These are phyloP conservation scores for Epinotia bilunana DNA, from an alignment of 2,888 invertebrate species.

Conservation along the genomic window DNA sequence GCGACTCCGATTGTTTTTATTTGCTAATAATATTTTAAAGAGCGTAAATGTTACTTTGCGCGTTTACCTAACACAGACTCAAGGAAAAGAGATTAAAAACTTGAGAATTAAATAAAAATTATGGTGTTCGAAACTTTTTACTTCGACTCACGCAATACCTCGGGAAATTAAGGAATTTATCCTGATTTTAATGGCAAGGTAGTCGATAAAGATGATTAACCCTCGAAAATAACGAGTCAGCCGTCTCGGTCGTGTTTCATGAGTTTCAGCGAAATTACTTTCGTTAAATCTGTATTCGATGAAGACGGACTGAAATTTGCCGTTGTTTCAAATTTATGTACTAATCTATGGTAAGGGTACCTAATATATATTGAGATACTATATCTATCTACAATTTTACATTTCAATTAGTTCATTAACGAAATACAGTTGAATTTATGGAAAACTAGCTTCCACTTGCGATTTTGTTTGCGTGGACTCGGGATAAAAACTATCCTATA, in stretches of 20 bases:
- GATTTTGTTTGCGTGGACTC: no score
- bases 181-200: constrained; percentile 53
- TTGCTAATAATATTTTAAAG: constrained; percentile 12
- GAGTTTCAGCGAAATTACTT: constrained; percentile 60
- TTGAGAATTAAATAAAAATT: constrained; percentile 13
- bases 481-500: no score
- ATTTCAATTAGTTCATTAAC: no score
- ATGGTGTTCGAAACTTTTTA: constrained; percentile 24
- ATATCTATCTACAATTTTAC: no score
- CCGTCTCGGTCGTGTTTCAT: constrained; percentile 61
- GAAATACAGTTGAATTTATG: no score
- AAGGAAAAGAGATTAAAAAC: constrained; percentile 13
- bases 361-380: no score
- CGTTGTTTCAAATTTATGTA: constrained; percentile 20
- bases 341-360: not conserved
- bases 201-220: constrained; percentile 63
- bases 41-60: constrained; percentile 1
- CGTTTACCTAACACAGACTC: constrained; percentile 8
- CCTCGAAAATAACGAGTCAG: constrained; percentile 60
- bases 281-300: constrained; percentile 48
- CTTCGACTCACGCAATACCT: constrained; percentile 13
- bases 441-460: not conserved
- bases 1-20: not conserved
- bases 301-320: constrained; percentile 2
- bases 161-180: constrained; percentile 56